Base-by-base conservation (phyloP, 2,113 vertebrate species). In the Plectropomus leopardus region DNA sequence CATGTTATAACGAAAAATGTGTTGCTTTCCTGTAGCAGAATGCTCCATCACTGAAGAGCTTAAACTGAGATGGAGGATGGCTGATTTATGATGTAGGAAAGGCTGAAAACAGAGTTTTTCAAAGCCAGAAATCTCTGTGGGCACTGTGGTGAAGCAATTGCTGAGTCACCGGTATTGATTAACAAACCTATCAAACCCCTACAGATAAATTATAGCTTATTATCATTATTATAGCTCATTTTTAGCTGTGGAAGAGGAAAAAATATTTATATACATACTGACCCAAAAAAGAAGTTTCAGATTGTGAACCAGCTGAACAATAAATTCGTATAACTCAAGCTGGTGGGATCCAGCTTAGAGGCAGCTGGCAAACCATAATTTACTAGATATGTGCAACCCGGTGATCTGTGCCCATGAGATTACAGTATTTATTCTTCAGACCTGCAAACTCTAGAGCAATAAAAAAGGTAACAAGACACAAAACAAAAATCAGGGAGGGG, bases 101-200 rank as follows among this genome's bases (percentile, higher is more conserved):
- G 4, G 8, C 21, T 48, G 24, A 36, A 58, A 65, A 50, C 26
- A 32, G 5, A 30, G 26, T 26, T 50, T 61, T 76, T 50, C 45
- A 45, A 30, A 69, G 53, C 17, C 51, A 57, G 36, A 61, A 54
- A 69, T 68, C 16, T 72, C 53, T 32, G 26, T 53, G 23, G 32
- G 21, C 7, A 40, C 36, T 10, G 2, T 36, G 13, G 70, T 45
- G 21, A 72, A 82, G 30, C 36, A 42, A 72, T 40, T 53, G 61
- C 74, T 78, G 60, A 50, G 53, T 68, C 70, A 68, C 73, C 45
- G 10, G 26, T 65, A 79, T 71, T 66, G 76, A 83, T 80, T 70
- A 78, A 63, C 32, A 72, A 65, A 71, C 65, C 47, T 68, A 64
- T 82, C 26, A 77, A 67, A 68, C 14, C 28, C 28, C 24, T 69